Evolutionary conservation across 1,140 invertebrate genomes (phyloP).

Genomic region (Diachasmimorpha longicaudata): DNA sequence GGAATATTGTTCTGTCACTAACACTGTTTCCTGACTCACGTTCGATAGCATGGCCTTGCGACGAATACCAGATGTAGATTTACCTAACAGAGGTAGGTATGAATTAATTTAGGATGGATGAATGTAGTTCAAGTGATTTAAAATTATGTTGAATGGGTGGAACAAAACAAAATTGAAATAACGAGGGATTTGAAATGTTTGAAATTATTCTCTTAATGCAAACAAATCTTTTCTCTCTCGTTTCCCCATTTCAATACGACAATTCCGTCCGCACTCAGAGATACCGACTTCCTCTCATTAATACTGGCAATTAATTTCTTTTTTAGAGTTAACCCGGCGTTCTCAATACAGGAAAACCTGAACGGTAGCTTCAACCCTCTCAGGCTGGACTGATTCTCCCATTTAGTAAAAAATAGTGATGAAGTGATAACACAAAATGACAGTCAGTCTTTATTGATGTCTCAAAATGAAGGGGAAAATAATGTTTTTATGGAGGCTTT

Average conservation of each 20-base stretch:
- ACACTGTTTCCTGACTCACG: constrained; percentile 16
- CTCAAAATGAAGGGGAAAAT: too few species aligned
- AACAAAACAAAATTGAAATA: not conserved
- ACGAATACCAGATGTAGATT: constrained; percentile 7
- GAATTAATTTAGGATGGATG: not conserved
- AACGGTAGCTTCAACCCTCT: constrained; percentile 37
- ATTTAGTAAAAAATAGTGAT: not conserved
- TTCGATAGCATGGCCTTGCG: constrained; percentile 17
- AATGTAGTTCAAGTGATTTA: not conserved
- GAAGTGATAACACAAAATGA: not conserved
- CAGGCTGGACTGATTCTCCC: not conserved
- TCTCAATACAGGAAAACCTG: constrained; percentile 48
- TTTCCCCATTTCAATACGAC: not conserved
- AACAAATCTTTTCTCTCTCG: too few species aligned
- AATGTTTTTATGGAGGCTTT: too few species aligned
- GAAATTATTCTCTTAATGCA: too few species aligned
- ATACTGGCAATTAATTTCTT: constrained; percentile 4
- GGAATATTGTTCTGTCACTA: constrained; percentile 3
- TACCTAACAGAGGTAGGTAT: not conserved
- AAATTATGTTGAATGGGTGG: not conserved
- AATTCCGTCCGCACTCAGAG: not conserved
- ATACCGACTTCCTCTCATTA: too few species aligned
- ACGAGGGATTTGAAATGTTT: too few species aligned
- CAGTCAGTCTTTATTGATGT: too few species aligned
- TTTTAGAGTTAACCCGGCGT: constrained; percentile 57